Conservation (phyloP, 2,797 vertebrate genomes). For the Cryptoprocta ferox region DNA sequence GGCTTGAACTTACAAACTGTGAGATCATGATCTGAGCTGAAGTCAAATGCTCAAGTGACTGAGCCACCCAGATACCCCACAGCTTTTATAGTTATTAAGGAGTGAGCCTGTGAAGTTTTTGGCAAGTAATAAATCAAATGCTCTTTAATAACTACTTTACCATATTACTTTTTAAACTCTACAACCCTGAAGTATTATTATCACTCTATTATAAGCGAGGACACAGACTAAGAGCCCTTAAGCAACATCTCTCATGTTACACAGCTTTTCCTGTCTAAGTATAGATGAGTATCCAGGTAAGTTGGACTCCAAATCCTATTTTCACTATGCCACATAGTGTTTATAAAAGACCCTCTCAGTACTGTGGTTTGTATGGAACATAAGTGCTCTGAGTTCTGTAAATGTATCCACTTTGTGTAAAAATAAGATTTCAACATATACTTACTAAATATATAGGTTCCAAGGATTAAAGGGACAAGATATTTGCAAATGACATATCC, state of each 20-base stretch:
- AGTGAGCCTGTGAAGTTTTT: not conserved
- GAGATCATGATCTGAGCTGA: no score
- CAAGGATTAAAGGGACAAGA: not conserved
- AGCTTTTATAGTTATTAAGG: not conserved
- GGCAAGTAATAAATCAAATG: not conserved
- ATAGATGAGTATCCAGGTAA: not conserved
- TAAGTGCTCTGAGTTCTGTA: not conserved
- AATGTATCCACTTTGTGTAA: not conserved
- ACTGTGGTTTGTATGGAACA: not conserved
- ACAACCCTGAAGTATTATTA: not conserved
- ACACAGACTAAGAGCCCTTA: not conserved
- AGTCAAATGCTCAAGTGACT: no score
- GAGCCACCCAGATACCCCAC: no score
- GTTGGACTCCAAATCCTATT: not conserved
- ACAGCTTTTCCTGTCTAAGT: not conserved
- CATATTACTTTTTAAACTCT: not conserved
- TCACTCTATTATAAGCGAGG: not conserved
- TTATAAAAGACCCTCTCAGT: not conserved
- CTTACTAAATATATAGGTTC: not conserved
- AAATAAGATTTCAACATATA: not conserved
- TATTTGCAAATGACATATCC: no score
- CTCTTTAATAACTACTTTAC: not conserved
- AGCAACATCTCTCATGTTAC: not conserved
- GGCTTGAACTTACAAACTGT: no score
- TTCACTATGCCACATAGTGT: not conserved